A percentile compares a stretch with the other conserved stretches of the same genome.
Conservation (phyloP, 1,140 invertebrate species). For the Pseudomyrmex gracilis region DNA sequence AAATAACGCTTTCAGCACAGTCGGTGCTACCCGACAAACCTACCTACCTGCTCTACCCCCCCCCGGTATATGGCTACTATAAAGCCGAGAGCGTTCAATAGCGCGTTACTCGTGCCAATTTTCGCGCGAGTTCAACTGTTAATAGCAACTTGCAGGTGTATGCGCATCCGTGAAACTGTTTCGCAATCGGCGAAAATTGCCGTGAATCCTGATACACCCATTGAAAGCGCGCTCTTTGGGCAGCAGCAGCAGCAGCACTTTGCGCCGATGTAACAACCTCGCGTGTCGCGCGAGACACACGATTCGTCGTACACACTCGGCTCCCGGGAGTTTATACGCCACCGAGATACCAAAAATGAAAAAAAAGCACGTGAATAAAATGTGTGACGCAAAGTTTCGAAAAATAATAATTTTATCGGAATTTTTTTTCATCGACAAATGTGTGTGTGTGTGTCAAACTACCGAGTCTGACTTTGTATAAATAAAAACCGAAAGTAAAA, state of each 20-base stretch:
- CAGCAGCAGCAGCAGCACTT: no score
- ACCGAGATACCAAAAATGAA: not conserved
- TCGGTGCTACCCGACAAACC: conserved; percentile 11
- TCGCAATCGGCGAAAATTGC: conserved; percentile 53
- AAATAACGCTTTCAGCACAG: conserved; percentile 43
- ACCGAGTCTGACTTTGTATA: no score
- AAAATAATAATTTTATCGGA: no score
- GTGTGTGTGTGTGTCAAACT: no score
- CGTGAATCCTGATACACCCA: conserved; percentile 53
- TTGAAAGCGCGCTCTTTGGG: not conserved
- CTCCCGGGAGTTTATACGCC: conserved; percentile 1
- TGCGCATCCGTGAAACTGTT: conserved; percentile 35
- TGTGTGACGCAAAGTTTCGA: not conserved
- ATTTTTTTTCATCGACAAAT: no score
- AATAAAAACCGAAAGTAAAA: no score
- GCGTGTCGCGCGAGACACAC: conserved; percentile 21
- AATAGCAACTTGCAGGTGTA: conserved; percentile 55
- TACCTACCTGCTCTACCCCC: no score
- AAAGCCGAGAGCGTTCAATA: conserved; percentile 47
- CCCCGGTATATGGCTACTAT: conserved; percentile 33
- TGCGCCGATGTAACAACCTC: conserved; percentile 22
- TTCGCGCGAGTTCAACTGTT: conserved; percentile 59
- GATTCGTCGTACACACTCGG: conserved; percentile 6
- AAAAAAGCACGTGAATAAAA: not conserved
- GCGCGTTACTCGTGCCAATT: conserved; percentile 51